Base-by-base conservation (phyloP, 2,113 vertebrate genomes). In the Spea multiplicata region DNA sequence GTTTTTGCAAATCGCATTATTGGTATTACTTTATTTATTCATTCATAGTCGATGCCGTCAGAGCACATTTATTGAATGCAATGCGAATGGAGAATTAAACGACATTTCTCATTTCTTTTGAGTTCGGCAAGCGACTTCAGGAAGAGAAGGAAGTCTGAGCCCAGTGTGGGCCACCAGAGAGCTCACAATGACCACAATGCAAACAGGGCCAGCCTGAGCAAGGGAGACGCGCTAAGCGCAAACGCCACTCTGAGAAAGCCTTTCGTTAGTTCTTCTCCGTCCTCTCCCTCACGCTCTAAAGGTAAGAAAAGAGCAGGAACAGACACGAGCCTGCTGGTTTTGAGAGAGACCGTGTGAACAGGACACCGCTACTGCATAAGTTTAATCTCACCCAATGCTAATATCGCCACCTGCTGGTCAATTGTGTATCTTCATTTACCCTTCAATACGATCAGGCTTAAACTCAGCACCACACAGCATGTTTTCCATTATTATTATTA, bases 121-220 rank as follows among this genome's bases (percentile, higher is more conserved):
- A 95, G 95, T 80, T 90, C 90, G 48, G 89, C 94, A 10, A 93
- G 96, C 9, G 97, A 99, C 91, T 98, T 96, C 84, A 93, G 96
- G 59, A 99, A 98, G 82, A 90, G 97, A 66, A 91, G 97, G 93
- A 98, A 96, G 95, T 98, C 97, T 0, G 97, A 99, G 85, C 97
- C 97, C 3, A 87, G 94, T 0, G 94, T 93, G 44, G 93, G 90
- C 65, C 95, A 93, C 14, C 92, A 89, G 8, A 90, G 88, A 65
- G 79, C 78, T 1, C 86, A 86, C 75, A 90, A 88, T 0, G 92
- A 93, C 0, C 94, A 90, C 68, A 90, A 87, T 4, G 84, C 86
- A 30, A 88, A 86, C 85, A 89, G 86, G 49, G 77, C 83, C 0
- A 89, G 89, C 69, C 88, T 87, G 0, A 88, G 91, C 65, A 85